Conservation (phyloP, 2,797 vertebrate species). For the Dicrostonyx torquatus region DNA sequence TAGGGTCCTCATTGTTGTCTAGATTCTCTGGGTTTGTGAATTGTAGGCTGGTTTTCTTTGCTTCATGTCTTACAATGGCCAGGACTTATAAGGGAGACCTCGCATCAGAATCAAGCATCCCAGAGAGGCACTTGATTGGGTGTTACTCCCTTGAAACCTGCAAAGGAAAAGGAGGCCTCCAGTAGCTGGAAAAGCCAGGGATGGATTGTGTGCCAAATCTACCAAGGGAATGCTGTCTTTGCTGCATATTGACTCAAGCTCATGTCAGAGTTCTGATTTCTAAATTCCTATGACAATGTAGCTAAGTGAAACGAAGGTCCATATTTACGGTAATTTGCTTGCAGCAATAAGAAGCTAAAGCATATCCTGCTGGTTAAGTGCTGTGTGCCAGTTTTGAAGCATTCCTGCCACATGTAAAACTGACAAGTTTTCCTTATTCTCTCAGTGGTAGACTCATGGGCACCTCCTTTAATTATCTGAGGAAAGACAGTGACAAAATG, state of each 20-base stretch:
- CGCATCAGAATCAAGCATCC: neutral
- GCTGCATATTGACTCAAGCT: neutral
- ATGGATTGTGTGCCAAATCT: too few species aligned
- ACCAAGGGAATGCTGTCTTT: neutral
- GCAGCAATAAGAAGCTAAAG: neutral
- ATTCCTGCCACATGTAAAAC: neutral
- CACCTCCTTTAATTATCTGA: neutral
- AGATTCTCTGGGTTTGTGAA: too few species aligned
- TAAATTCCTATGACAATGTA: neutral
- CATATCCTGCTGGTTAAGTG: fast-evolving
- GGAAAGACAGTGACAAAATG: neutral
- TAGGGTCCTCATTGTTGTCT: too few species aligned
- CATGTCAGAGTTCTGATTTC: neutral
- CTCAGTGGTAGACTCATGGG: neutral
- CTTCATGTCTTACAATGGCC: neutral
- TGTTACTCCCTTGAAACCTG: neutral
- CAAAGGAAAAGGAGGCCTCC: fast-evolving
- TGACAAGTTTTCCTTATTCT: neutral
- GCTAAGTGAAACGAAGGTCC: too few species aligned
- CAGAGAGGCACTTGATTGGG: neutral
- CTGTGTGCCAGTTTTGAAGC: neutral
- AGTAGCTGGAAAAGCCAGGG: neutral
- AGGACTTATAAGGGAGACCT: neutral
- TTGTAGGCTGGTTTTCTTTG: too few species aligned
- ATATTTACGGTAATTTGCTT: neutral